Conservation (phyloP, 2,797 vertebrate species). For the Rhincodon typus region DNA sequence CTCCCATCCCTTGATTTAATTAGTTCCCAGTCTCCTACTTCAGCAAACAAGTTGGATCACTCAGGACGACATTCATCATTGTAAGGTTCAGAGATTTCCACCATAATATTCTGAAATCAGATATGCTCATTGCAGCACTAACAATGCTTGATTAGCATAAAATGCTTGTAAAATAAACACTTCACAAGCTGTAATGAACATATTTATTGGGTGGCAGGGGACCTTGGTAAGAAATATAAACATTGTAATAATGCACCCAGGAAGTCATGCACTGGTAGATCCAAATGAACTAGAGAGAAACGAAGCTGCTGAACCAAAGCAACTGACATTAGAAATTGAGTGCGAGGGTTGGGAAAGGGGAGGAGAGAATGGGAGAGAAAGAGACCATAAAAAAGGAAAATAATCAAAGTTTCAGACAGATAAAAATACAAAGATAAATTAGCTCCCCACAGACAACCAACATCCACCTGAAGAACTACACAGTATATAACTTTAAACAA, state of each 20-base stretch:
- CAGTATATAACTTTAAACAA: background rate
- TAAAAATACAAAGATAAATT: background rate
- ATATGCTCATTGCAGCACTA: background rate
- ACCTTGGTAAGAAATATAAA: background rate
- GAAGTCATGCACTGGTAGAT: background rate
- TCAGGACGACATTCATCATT: background rate
- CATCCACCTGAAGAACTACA: background rate
- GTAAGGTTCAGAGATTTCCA: background rate
- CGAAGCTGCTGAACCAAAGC: background rate
- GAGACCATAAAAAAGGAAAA: background rate
- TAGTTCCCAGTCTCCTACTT: background rate
- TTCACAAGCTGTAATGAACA: background rate
- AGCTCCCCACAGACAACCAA: background rate
- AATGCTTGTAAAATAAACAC: background rate
- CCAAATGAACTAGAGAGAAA: background rate
- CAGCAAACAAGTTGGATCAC: background rate
- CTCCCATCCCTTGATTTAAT: constrained; percentile 8
- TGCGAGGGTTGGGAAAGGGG: too few species aligned
- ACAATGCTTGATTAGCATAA: background rate
- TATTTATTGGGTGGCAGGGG: background rate
- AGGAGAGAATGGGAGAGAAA: background rate
- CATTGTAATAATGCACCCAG: background rate
- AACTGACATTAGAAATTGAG: background rate
- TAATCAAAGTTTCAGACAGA: background rate
- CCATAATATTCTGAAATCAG: background rate